Evolutionary conservation across 2,888 invertebrate species (phyloP).

Genomic region (Pharmacophagus antenor): DNA sequence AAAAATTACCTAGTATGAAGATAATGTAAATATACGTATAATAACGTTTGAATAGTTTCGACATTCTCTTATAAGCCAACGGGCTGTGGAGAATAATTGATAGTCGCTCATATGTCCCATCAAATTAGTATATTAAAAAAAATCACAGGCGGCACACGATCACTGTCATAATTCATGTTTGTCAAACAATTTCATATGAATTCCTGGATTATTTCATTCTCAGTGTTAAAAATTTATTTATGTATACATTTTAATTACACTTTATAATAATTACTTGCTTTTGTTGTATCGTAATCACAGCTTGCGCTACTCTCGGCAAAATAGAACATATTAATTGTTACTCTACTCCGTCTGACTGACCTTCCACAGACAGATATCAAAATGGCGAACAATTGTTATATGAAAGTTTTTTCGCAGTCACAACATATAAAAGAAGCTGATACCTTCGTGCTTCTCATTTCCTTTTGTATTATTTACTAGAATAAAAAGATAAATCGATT

Average conservation of each 20-base stretch:
- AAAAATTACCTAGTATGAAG: not conserved
- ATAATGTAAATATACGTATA: too few species aligned
- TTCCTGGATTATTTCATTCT: too few species aligned
- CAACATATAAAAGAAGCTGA: conserved; percentile 22
- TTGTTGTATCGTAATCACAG: conserved; percentile 1
- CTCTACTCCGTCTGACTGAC: conserved; percentile 17
- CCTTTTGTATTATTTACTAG: conserved; percentile 29
- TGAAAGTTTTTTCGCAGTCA: conserved; percentile 9
- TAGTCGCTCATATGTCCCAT: too few species aligned
- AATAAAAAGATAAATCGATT: conserved; percentile 38
- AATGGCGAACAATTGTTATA: conserved; percentile 19
- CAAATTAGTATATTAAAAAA: too few species aligned
- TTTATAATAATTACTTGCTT: not conserved
- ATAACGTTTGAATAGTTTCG: too few species aligned
- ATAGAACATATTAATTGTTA: conserved; percentile 10
- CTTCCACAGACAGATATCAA: conserved; percentile 24
- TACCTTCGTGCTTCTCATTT: conserved; percentile 23
- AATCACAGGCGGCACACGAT: too few species aligned
- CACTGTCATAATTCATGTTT: too few species aligned
- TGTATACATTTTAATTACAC: too few species aligned
- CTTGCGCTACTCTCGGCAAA: conserved; percentile 20
- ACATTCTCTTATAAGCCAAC: too few species aligned
- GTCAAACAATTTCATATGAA: too few species aligned
- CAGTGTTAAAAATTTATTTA: too few species aligned
- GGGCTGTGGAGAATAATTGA: too few species aligned